Conservation (phyloP, 2,797 vertebrate species). For the Darevskia mixta region DNA sequence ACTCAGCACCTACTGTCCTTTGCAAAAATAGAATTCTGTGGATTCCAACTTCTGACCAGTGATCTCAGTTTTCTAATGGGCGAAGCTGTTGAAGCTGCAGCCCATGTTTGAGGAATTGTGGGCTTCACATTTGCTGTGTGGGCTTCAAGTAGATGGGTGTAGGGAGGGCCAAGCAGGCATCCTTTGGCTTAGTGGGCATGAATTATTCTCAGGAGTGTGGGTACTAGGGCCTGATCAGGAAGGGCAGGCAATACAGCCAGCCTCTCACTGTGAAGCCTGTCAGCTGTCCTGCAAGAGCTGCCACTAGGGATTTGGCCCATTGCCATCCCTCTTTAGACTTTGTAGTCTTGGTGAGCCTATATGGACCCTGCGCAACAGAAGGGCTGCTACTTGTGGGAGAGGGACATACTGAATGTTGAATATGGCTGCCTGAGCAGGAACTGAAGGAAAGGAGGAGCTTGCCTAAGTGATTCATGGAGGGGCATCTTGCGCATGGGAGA, state of each 20-base stretch:
- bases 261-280: too few species aligned
- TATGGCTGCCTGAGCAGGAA: not conserved
- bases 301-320: not conserved
- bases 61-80: not conserved
- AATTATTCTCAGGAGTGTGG: not conserved
- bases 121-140: not conserved
- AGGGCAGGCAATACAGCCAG: not conserved
- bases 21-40: not conserved
- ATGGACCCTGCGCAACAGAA: not conserved
- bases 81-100: not conserved
- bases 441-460: not conserved
- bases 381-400: not conserved
- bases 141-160: too few species aligned
- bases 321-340: not conserved
- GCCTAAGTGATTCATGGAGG: not conserved
- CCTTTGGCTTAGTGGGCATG: not conserved
- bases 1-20: not conserved
- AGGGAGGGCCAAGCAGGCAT: not conserved
- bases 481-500: not conserved
- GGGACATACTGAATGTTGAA: not conserved
- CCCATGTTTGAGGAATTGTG: not conserved
- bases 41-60: not conserved
- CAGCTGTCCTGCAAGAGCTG: not conserved
- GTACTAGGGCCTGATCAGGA: too few species aligned
- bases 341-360: not conserved